These are phyloP conservation scores for Sminthurinus aureus DNA, from an alignment of 2,888 invertebrate genomes.

Conservation along the genomic window DNA sequence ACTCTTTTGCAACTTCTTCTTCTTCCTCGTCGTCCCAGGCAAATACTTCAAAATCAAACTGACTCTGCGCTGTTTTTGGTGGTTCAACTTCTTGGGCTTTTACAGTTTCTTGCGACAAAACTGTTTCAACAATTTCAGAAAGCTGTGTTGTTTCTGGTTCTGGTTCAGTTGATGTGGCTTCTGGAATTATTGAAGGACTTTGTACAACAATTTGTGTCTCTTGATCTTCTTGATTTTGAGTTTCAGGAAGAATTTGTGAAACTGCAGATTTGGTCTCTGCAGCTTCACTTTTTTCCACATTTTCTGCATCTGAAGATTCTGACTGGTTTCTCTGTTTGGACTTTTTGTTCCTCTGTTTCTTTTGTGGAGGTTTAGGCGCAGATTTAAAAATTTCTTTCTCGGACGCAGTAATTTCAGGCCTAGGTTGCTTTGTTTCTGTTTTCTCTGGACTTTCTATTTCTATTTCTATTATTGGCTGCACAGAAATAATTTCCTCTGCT, in stretches of 20 bases:
- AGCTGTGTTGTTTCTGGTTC: background rate
- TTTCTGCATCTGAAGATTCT: background rate
- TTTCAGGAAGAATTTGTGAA: no score
- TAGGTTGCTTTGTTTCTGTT: background rate
- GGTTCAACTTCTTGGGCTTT: background rate
- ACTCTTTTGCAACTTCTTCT: background rate
- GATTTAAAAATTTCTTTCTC: background rate
- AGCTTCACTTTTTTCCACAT: background rate
- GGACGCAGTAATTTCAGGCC: background rate
- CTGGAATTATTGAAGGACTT: no score
- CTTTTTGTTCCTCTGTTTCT: background rate
- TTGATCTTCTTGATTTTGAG: no score
- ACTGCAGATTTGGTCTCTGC: background rate
- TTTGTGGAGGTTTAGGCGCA: no score
- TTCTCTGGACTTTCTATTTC: background rate
- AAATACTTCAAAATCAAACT: background rate
- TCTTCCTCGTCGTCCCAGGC: background rate
- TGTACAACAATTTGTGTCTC: background rate
- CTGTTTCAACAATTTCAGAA: background rate
- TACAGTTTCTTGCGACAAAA: background rate
- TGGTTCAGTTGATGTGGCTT: background rate
- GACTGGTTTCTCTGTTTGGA: background rate
- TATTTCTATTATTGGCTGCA: background rate
- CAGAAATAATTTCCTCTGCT: background rate
- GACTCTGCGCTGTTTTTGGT: background rate